A percentile compares a stretch with the other conserved stretches of the same genome.
Evolutionary conservation across 2,113 vertebrate species (phyloP).

Genomic region (Myocastor coypus): DNA sequence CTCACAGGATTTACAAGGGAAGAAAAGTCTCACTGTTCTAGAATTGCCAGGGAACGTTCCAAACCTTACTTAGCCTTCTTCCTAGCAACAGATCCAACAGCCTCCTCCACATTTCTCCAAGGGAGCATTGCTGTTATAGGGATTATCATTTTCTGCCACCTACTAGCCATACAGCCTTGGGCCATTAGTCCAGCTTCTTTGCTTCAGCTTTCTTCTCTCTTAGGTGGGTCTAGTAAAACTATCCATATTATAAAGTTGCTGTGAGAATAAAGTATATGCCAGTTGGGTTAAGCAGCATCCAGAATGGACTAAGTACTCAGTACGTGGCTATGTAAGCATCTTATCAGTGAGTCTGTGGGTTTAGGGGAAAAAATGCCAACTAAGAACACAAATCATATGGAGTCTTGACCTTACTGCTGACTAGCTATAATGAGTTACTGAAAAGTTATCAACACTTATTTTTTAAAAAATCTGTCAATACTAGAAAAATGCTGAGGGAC

Average conservation of each 20-base stretch:
- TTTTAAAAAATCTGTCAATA: background rate
- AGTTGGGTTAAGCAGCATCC: background rate
- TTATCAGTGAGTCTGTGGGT: background rate
- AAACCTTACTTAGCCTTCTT: slow-evolving; percentile 66
- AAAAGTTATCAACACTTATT: background rate
- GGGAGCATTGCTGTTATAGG: slow-evolving; percentile 40
- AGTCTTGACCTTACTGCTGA: background rate
- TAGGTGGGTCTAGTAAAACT: background rate
- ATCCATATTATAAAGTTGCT: background rate
- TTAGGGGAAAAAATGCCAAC: background rate
- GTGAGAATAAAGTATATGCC: background rate
- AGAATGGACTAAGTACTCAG: background rate
- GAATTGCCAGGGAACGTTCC: slow-evolving; percentile 77
- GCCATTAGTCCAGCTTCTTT: background rate
- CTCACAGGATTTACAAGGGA: slow-evolving; percentile 76
- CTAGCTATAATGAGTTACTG: background rate
- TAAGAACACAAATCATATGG: background rate
- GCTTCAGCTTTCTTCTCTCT: slow-evolving; percentile 25
- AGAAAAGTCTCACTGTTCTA: slow-evolving; percentile 81
- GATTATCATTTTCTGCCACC: slow-evolving; percentile 22
- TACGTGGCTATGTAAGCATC: background rate
- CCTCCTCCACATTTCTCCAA: slow-evolving; percentile 56
- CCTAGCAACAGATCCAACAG: slow-evolving; percentile 77
- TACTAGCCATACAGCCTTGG: background rate
- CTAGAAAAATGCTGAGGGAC: too few species aligned